Base-by-base conservation (phyloP, 2,113 vertebrate species). In the Prinia subflava region DNA sequence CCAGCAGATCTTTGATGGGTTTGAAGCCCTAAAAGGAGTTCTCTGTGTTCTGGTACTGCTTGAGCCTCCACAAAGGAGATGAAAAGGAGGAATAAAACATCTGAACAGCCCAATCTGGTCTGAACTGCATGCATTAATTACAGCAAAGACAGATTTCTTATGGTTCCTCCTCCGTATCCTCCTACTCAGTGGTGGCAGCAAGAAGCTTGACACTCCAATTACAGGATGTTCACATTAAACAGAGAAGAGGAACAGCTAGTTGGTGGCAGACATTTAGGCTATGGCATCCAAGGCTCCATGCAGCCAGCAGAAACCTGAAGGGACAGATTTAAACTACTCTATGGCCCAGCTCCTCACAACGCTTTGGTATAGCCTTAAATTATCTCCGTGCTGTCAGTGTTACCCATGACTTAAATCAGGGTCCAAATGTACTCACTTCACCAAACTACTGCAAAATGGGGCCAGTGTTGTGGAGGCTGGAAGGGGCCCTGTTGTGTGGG, bases 61-160 rank as follows among this genome's bases (percentile, higher is more conserved):
- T 37, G 62, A 94, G 80, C 75, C 14, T 41, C 17, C 52, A 68
- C 83, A 90, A 89, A 75, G 56, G 82, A 74, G 86, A 85, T 93
- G 75, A 71, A 89, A 93, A 94, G n/a, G 70, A 87, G 55, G 50
- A 74, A 93, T 87, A 88, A 88, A 96, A 83, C 71, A 94, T 90
- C 67, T 90, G 70, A 87, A 79, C 57, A 96, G 68, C 53, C 69
- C 84, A 83, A 76, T 86, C 85, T 88, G 83, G 84, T 67, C 65
- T 81, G 86, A 85, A 56, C 57, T 79, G 68, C 59, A 79, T 53
- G 84, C 73, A 74, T 74, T 93, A 62, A 92, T 94, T 95, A 93
- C 0, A 7, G 89, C 57, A 87, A 64, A 96, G 53, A 63, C 2
- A 28, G 87, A 94, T 94, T 77, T 87, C 94, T 89, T 83, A 86